Evolutionary conservation across 35 echinoderm and acorn worm species (phyloP), one percentile per base, ranked within the genome.

Genomic region (Diadema setosum): DNA sequence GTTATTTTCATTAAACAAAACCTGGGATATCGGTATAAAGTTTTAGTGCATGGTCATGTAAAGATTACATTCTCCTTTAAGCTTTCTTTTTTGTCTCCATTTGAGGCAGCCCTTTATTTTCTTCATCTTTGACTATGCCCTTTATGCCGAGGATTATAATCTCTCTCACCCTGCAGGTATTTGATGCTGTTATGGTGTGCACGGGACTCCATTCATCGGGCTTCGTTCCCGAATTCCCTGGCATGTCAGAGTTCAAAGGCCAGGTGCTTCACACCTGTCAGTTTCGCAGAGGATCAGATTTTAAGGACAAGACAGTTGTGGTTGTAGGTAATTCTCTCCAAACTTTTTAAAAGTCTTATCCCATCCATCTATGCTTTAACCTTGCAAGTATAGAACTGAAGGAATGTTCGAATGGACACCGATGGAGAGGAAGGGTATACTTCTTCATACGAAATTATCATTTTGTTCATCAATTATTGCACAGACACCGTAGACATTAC

Each of bases 111-210:
- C 11, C 11, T 11, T 24, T 20, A 11, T 20, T 18, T 12, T 24
- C 17, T 8, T 31, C 29, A 12, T 20, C 25, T 11, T 67, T 0
- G 25, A 36, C 39, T 39, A 4, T 36, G 33, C 7, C 16, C 8
- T 78, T 78, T 1, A 5, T 15, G 56, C 42, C 55, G 25, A 33
- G 91, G 91, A 2, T 64, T 73, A 84, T 93, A 86, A 86, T 43
- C 24, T 31, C 24, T 93, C 4, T 61, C 18, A 46, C 58, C 34
- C 80, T 70, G 24, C 37, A 55, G 35, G 39, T 70, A n/a, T 93
- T 88, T 70, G 91, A 93, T n/a, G 80, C 35, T 36, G 91, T 93
- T 24, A 82, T 93, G 86, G 84, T 93, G 17, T 93, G 91, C 46
- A 69, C 78, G 2, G 85, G 91, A 5, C 64, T 88, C 42, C 87